A percentile compares a stretch with the other conserved stretches of the same genome.
These are phyloP conservation scores for Sebastolobus alascanus DNA, from an alignment of 2,797 vertebrate genomes.

Conservation along the genomic window DNA sequence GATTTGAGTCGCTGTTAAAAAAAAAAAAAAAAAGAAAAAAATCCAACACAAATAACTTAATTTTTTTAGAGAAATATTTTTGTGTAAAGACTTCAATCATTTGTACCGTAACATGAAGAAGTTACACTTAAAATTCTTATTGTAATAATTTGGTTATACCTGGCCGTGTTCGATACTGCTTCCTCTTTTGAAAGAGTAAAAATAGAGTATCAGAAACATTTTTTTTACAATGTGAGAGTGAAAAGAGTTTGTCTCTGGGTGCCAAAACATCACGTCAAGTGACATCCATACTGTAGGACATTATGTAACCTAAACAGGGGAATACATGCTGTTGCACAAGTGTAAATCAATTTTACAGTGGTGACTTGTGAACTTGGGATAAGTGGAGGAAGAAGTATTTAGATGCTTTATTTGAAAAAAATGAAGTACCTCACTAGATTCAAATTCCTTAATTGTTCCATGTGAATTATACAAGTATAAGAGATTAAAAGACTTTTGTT, in stretches of 20 bases:
- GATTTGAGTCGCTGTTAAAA: slow-evolving; percentile 1
- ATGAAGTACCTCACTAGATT: background rate
- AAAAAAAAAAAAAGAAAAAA: background rate
- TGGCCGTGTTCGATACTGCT: background rate
- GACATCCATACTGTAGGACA: background rate
- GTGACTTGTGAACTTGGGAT: background rate
- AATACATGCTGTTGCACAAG: background rate
- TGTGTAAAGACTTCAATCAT: background rate
- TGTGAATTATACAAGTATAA: too few relatives aligned
- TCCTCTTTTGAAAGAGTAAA: background rate
- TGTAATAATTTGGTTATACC: background rate
- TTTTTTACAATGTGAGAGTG: background rate
- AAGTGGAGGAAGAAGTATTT: background rate
- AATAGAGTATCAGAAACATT: background rate
- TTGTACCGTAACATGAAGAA: background rate
- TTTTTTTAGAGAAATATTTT: background rate
- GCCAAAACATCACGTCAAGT: slow-evolving; percentile 4
- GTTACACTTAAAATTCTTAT: background rate
- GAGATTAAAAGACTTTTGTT: too few relatives aligned
- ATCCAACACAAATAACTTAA: background rate
- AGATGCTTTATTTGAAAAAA: background rate
- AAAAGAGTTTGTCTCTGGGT: background rate
- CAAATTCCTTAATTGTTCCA: too few relatives aligned
- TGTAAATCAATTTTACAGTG: background rate
- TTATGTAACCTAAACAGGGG: background rate